Percentiles rank a stretch among this genome's conserved stretches.
Evolutionary conservation across 1,140 invertebrate genomes (phyloP).

Genomic region (Dreissena polymorpha): DNA sequence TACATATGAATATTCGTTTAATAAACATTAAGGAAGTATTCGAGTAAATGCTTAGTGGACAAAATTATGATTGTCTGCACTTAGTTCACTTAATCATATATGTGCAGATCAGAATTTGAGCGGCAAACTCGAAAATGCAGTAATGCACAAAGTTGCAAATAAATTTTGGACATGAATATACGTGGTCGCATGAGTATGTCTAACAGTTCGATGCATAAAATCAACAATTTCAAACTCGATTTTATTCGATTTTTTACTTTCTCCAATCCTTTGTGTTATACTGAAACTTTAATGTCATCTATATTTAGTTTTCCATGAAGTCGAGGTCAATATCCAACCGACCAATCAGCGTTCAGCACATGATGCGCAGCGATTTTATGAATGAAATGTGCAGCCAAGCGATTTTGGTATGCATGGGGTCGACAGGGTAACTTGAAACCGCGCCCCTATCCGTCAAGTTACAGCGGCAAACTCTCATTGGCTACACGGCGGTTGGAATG

Average conservation of each 20-base stretch:
- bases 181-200: not conserved
- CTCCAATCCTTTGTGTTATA: conserved; percentile 14
- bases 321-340: conserved; percentile 15
- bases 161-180: conserved; percentile 5
- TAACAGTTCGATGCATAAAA: conserved; percentile 35
- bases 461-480: too few species aligned
- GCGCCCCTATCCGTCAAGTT: too few species aligned
- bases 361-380: not conserved
- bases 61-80: not conserved
- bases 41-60: not conserved
- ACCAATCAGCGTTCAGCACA: conserved; percentile 25
- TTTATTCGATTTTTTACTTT: conserved; percentile 43
- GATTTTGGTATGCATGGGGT: not conserved
- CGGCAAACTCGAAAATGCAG: conserved; percentile 37
- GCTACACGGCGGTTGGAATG: too few species aligned
- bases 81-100: not conserved
- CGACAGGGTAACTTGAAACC: too few species aligned
- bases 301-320: conserved; percentile 34
- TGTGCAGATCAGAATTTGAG: conserved; percentile 20
- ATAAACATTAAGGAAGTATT: not conserved
- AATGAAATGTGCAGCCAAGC: conserved; percentile 27
- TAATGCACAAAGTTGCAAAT: not conserved
- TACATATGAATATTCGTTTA: too few species aligned
- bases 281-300: not conserved
- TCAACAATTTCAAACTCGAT: conserved; percentile 19